phyloP scores from a whole-genome alignment of 2,113 vertebrate genomes.

The Burhinus oedicnemus region DNA sequence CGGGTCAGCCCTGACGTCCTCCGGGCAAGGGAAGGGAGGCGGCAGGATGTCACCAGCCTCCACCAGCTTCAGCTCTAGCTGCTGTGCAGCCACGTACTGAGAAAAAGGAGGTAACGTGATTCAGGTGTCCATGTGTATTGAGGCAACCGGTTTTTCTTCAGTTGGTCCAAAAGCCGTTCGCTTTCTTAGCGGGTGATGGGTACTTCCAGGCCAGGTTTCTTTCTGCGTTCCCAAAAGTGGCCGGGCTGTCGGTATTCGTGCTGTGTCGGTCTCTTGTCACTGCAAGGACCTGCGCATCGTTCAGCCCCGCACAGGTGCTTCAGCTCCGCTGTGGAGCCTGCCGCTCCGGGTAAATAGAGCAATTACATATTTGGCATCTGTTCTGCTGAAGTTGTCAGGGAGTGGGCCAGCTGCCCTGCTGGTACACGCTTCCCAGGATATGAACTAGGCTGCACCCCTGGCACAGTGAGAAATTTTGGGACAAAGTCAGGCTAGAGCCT shows the following conservation, averaged over 20 bases:
- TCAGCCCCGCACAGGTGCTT: not conserved
- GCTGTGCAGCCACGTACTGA: not conserved
- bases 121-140: not conserved
- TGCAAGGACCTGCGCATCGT: fast-evolving
- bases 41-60: not conserved
- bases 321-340: fast-evolving
- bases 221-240: not conserved
- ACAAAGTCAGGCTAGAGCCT: not conserved
- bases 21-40: fast-evolving
- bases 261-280: fast-evolving
- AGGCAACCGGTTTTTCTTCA: not conserved
- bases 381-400: constrained; percentile 3
- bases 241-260: not conserved
- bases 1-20: not conserved
- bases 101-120: not conserved
- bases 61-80: not conserved
- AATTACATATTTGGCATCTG: not conserved
- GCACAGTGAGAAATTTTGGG: not conserved
- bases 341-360: not conserved
- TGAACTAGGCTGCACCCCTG: not conserved
- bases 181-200: not conserved
- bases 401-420: constrained; percentile 15
- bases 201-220: not conserved
- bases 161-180: not conserved
- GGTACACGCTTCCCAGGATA: not conserved